Evolutionary conservation across 2,888 invertebrate genomes (phyloP).

Genomic region (Lasioglossum oenotherae): DNA sequence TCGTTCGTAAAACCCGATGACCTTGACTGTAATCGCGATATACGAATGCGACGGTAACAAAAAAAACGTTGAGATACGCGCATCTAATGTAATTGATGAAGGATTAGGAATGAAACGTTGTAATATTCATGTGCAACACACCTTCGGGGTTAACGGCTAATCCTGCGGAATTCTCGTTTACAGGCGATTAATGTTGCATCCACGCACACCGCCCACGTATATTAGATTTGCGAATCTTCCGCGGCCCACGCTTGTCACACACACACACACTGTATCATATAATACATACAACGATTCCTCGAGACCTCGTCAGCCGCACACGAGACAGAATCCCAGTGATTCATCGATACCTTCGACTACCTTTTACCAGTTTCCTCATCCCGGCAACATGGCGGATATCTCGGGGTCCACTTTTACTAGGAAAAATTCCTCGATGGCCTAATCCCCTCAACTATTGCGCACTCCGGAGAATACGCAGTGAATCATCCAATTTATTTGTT

Average conservation of each 20-base stretch:
- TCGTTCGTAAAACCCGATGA: not conserved
- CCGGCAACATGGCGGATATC: not conserved
- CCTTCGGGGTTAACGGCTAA: conserved; percentile 36
- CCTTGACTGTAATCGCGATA: not conserved
- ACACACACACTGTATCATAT: conserved; percentile 48
- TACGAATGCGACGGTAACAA: not conserved
- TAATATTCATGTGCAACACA: conserved; percentile 3
- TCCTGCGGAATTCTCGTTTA: conserved; percentile 58
- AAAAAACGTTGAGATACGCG: not conserved
- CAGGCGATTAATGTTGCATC: conserved; percentile 65
- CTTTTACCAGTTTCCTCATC: conserved; percentile 29
- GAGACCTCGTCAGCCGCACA: conserved; percentile 48
- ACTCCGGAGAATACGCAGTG: not conserved
- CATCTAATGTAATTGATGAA: not conserved
- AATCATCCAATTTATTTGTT: not conserved
- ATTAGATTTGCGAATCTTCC: conserved; percentile 56
- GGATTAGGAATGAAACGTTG: not conserved
- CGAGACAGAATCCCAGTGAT: conserved; percentile 51
- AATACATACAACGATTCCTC: conserved; percentile 50
- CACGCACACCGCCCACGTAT: conserved; percentile 54
- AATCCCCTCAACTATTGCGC: not conserved
- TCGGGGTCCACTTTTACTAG: not conserved
- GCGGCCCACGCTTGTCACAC: conserved; percentile 54
- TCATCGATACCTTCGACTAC: conserved; percentile 51
- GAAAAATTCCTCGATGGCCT: not conserved